These are phyloP conservation scores for Wiebesia pumilae DNA, from an alignment of 1,140 invertebrate species.

Conservation along the genomic window DNA sequence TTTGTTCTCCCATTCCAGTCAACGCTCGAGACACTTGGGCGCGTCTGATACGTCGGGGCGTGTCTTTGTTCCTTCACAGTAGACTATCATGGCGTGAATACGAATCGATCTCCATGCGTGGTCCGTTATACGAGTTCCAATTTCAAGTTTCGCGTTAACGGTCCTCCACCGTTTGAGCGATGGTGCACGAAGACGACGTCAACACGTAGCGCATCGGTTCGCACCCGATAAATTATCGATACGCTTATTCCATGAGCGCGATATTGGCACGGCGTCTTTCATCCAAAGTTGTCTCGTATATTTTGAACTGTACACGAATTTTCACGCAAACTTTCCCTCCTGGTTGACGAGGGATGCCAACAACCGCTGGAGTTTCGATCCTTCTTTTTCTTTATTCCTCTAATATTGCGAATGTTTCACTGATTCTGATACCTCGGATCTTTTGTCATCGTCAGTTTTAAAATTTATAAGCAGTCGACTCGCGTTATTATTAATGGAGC, in stretches of 20 bases:
- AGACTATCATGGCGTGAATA: neutral
- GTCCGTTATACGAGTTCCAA: constrained; percentile 17
- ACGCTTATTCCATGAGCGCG: neutral
- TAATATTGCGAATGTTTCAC: constrained; percentile 31
- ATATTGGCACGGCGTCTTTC: neutral
- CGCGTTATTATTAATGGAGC: constrained; percentile 24
- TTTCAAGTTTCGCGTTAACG: constrained; percentile 12
- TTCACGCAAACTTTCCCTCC: constrained; percentile 14
- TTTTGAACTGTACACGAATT: neutral
- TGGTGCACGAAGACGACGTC: neutral
- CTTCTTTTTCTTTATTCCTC: constrained; percentile 12
- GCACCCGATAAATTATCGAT: constrained; percentile 40
- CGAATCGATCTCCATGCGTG: constrained; percentile 24
- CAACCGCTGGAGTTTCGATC: neutral
- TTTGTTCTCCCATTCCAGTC: neutral
- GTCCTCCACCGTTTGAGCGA: neutral
- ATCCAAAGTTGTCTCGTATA: neutral
- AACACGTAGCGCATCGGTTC: neutral
- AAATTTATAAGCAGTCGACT: constrained; percentile 28
- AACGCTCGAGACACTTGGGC: neutral
- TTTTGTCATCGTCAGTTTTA: constrained; percentile 5
- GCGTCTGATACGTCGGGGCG: constrained; percentile 19
- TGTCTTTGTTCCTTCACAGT: neutral
- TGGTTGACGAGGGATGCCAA: neutral
- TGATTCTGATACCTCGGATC: constrained; percentile 4